A percentile compares a stretch with the other conserved stretches of the same genome.
phyloP scores from a whole-genome alignment of 2,113 vertebrate species.

The Campylomormyrus tamandua region DNA sequence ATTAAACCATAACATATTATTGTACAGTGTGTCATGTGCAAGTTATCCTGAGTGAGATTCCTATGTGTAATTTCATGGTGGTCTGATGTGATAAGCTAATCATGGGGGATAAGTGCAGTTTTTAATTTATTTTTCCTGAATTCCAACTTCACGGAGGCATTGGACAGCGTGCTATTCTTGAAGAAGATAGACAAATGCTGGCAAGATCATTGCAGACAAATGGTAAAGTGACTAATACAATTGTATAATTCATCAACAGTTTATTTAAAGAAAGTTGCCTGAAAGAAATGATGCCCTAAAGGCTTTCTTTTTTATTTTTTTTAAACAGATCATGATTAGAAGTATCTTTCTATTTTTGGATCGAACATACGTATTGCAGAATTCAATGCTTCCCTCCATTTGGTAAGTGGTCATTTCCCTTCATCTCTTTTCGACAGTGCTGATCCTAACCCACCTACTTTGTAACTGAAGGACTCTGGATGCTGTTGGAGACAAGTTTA shows the following conservation, averaged over 20 bases:
- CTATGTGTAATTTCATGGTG: not conserved
- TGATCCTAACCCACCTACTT: not conserved
- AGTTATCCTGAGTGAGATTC: not conserved
- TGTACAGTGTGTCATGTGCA: not conserved
- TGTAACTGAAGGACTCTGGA: not conserved
- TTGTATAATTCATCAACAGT: not conserved
- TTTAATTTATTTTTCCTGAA: constrained; percentile 67
- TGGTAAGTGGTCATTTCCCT: constrained; percentile 67
- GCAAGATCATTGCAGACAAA: constrained; percentile 99
- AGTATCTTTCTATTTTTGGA: constrained; percentile 99
- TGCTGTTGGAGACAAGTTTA: not conserved
- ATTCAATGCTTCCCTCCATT: constrained; percentile 98
- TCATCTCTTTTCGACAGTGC: not conserved
- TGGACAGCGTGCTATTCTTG: constrained; percentile 97
- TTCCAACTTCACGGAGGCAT: constrained; percentile 70
- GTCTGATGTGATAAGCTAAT: not conserved
- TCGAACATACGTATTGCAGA: constrained; percentile 97
- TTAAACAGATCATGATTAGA: constrained; percentile 93
- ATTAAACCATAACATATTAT: not conserved
- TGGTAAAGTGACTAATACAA: constrained; percentile 65
- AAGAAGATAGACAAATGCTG: constrained; percentile 99
- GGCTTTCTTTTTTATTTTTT: constrained; percentile 17
- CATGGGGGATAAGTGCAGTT: not conserved
- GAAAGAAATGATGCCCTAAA: not conserved
- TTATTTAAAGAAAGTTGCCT: constrained; percentile 1